A percentile compares a stretch with the other conserved stretches of the same genome.
Evolutionary conservation across 2,113 vertebrate genomes (phyloP).

Genomic region (Alectura lathami): DNA sequence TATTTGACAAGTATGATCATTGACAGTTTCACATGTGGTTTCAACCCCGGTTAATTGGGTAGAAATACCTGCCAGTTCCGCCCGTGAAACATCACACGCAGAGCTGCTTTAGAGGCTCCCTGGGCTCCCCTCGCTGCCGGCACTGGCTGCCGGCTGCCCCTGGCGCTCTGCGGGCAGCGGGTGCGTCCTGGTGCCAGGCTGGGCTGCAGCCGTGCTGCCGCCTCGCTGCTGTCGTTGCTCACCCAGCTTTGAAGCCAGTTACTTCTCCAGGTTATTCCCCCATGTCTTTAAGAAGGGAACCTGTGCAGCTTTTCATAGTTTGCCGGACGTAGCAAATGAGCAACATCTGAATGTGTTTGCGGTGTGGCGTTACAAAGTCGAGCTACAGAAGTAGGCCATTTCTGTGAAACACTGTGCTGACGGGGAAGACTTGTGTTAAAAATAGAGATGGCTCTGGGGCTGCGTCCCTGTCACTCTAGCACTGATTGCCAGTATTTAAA

Average conservation of each 20-base stretch:
- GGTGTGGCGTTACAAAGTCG: neutral
- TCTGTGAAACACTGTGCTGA: neutral
- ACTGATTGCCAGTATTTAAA: neutral
- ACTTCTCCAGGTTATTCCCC: neutral
- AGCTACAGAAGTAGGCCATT: neutral
- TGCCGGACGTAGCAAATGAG: neutral
- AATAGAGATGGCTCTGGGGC: neutral
- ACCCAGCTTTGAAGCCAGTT: neutral
- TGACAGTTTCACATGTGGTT: neutral
- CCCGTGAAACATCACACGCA: accelerated
- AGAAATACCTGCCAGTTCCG: neutral
- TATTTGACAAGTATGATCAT: neutral
- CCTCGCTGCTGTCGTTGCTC: neutral
- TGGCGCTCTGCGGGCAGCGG: too few species aligned
- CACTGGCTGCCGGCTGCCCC: too few species aligned
- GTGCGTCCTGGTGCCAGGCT: neutral
- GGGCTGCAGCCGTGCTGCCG: constrained; percentile 1
- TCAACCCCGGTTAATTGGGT: neutral
- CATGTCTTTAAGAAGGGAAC: neutral
- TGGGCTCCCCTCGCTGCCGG: too few species aligned
- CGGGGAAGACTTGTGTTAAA: neutral
- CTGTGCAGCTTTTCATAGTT: neutral
- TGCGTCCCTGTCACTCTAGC: neutral
- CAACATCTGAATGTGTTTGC: neutral
- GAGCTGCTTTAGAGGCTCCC: neutral